Percentiles rank a stretch among this genome's conserved stretches.
phyloP scores from a whole-genome alignment of 2,888 invertebrate genomes.

The Venusia cambrica region DNA sequence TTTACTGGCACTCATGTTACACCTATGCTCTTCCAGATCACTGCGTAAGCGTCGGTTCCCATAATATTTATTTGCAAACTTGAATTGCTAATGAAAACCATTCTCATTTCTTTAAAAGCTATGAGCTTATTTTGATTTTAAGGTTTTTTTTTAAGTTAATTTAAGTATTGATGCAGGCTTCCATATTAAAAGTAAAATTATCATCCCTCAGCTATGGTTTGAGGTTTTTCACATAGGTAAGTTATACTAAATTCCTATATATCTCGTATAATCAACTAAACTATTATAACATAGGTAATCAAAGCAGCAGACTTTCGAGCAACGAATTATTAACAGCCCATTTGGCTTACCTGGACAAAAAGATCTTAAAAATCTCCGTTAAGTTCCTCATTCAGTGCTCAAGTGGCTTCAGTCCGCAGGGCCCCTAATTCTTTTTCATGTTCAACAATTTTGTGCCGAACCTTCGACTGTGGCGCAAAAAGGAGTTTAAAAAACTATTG shows the following conservation, averaged over 20 bases:
- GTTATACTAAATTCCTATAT: too few species aligned
- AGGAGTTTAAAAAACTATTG: slow-evolving; percentile 65
- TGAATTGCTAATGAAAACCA: too few species aligned
- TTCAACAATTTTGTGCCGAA: slow-evolving; percentile 55
- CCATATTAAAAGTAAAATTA: too few species aligned
- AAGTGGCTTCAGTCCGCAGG: slow-evolving; percentile 60
- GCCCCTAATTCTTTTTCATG: slow-evolving; percentile 74
- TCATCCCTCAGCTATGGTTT: too few species aligned
- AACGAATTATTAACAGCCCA: slow-evolving; percentile 63
- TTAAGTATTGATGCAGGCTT: too few species aligned
- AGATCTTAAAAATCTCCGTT: slow-evolving; percentile 66
- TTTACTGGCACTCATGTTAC: slow-evolving; percentile 9
- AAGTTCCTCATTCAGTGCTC: slow-evolving; percentile 68
- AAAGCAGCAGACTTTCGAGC: slow-evolving; percentile 42
- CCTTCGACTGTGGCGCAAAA: slow-evolving; percentile 69
- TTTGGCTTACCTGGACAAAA: slow-evolving; percentile 69
- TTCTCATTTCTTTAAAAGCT: too few species aligned
- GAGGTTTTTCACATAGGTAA: too few species aligned
- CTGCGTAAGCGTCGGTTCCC: slow-evolving; percentile 2
- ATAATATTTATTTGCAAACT: too few species aligned
- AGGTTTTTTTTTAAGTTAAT: too few species aligned
- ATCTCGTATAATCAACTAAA: slow-evolving; percentile 2
- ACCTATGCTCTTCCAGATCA: slow-evolving; percentile 13
- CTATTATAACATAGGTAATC: slow-evolving; percentile 8
- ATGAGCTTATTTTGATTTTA: too few species aligned